Evolutionary conservation across 2,888 invertebrate genomes (phyloP), one percentile per base, ranked within the genome.

Genomic region (Bedellia somnulentella): DNA sequence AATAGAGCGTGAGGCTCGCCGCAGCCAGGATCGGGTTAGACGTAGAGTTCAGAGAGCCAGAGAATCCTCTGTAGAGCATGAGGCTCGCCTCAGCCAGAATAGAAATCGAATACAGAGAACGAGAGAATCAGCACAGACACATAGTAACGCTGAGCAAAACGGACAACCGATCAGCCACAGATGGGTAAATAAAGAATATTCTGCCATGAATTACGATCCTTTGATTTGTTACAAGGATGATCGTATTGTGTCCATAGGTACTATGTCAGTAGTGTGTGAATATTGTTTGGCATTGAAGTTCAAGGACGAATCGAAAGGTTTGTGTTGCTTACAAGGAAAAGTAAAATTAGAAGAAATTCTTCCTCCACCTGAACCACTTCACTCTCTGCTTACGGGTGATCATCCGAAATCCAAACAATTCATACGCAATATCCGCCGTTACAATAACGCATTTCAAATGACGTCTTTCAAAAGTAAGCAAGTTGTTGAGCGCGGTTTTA

Each of bases 381-480:
- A 38, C 31, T 39, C 40, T 35, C 35, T 41, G 3, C 37, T 42
- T 38, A 32, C 33, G 28, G 39, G 38, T 34, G 36, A 35, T 31
- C 37, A 41, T 35, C 37, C 4, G 21, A 35, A 42, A 32, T 37
- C 38, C 30, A 36, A 38, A 33, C 38, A 40, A 32, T 44, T 42
- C 35, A 33, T 44, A 27, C 21, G 22, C 24, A 37, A 35, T 35
- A 37, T 43, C 15, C 38, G 38, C 22, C 34, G 30, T 30, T 45
- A 43, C 36, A 44, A 44, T 35, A 37, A 31, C 29, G 35, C 37
- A 29, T 42, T 43, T 37, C 42, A 42, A 31, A 43, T 45, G 42
- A 42, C 37, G 15, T 43, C 42, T 34, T 44, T 43, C 24, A 31
- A 32, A 24, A 33, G 33, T 32, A 36, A 37, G 27, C 36, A 40